Evolutionary conservation across 2,888 invertebrate genomes (phyloP).

Genomic region (Parochlus steinenii): DNA sequence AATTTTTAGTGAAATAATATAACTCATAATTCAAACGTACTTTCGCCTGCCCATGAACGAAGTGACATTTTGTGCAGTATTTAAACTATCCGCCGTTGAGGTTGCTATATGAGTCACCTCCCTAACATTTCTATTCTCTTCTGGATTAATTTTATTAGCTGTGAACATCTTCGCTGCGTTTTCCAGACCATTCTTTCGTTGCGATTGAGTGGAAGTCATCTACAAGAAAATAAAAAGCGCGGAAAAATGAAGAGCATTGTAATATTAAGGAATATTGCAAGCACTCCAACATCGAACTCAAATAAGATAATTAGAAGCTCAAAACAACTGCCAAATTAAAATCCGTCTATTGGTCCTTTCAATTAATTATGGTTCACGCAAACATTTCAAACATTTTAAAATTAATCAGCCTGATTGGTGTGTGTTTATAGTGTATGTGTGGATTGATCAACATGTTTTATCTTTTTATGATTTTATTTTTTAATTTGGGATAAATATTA

Average conservation of each 20-base stretch:
- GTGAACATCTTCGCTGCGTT: constrained; percentile 18
- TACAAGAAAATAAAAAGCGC: constrained; percentile 8
- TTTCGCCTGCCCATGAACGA: constrained; percentile 10
- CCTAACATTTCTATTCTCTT: constrained; percentile 4
- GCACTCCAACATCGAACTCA: not conserved
- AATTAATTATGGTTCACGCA: too few species aligned
- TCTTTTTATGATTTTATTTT: too few species aligned
- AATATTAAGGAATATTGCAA: not conserved
- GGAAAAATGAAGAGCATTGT: not conserved
- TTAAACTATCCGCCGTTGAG: constrained; percentile 10
- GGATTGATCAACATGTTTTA: too few species aligned
- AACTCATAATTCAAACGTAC: not conserved
- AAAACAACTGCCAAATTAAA: not conserved
- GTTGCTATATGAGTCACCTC: constrained; percentile 8
- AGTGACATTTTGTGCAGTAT: constrained; percentile 8
- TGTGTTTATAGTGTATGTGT: not conserved
- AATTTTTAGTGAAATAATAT: not conserved
- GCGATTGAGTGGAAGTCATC: constrained; percentile 15
- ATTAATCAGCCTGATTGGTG: too few species aligned
- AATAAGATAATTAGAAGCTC: not conserved
- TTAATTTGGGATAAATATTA: too few species aligned
- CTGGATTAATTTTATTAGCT: constrained; percentile 18
- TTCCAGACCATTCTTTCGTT: constrained; percentile 19
- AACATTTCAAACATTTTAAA: too few species aligned
- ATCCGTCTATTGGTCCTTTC: too few species aligned